Base-by-base conservation (phyloP, 2,888 invertebrate genomes). In the Strigamia transsilvanica region DNA sequence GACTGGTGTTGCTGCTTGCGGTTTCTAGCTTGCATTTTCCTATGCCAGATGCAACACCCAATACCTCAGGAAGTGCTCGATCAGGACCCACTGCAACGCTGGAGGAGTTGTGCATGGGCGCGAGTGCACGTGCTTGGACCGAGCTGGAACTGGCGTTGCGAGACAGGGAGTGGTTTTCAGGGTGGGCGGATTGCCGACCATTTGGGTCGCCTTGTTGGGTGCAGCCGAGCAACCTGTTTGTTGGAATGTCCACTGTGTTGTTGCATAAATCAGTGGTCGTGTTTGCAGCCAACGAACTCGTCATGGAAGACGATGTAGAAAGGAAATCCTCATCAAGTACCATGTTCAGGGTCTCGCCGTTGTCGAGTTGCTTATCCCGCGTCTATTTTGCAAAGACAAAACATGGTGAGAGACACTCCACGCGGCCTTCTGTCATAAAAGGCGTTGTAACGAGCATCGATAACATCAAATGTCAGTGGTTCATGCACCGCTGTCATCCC, bases 1-100 rank as follows among this genome's bases (percentile, higher is more conserved):
- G 82, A 83, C 83, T 82, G 23, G 56, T 82, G 79, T 79, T 79
- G 80, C 81, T 82, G 56, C 80, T 80, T 18, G 80, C 32, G 2
- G 42, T 10, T 81, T 81, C 81, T 18, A 66, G 66, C n/a, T 73
- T 73, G 73, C 73, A 73, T 73, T 73, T 73, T 2, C n/a, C 61
- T 0, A 23, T 23, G 61, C 61, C 12, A 21, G 73, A 2, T n/a
- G 73, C 73, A 73, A 32, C 73, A 73, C 73, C 27, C 73, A 73
- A 32, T 73, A 73, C 73, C 23, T 73, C 73, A 32, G 73, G 6
- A 12, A 73, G 15, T 15, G 73, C 73, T 15, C 32, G 73, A 32
- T 73, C 73, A n/a, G 73, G 73, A n/a, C 73, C n/a, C 73, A 32
- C 73, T 73, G 73, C 27, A 32, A 73, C 32, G 13, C 27, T 32